phyloP scores from a whole-genome alignment of 2,113 vertebrate species.

The Gallinago media region DNA sequence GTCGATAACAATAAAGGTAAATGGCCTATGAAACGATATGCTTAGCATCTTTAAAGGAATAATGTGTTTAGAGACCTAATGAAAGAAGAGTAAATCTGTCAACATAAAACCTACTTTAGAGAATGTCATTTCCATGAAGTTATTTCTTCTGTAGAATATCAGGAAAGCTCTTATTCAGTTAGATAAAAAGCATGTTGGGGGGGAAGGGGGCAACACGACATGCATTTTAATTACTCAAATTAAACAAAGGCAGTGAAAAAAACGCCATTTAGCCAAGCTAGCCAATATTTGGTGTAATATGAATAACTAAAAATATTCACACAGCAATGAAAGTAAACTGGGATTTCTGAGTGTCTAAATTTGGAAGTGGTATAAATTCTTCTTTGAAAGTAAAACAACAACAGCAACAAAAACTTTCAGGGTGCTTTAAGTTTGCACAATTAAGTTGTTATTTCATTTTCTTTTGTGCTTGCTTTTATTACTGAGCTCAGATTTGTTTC shows the following conservation, averaged over 20 bases:
- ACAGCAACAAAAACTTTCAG: not conserved
- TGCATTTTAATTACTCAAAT: slow-evolving; percentile 37
- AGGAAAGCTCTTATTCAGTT: not conserved
- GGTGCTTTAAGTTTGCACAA: not conserved
- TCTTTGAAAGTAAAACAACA: not conserved
- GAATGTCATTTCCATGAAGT: slow-evolving; percentile 10
- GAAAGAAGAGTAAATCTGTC: slow-evolving; percentile 40
- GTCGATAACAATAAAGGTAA: slow-evolving; percentile 61
- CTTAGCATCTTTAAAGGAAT: slow-evolving; percentile 34
- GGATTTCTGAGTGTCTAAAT: not conserved
- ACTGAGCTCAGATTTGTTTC: not conserved
- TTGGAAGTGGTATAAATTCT: not conserved
- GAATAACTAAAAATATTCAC: not conserved
- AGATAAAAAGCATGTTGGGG: slow-evolving; percentile 15
- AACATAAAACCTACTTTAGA: slow-evolving; percentile 2
- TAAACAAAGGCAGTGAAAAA: not conserved
- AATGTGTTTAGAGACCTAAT: slow-evolving; percentile 38
- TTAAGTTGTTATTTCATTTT: slow-evolving; percentile 12
- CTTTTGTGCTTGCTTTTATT: slow-evolving; percentile 3
- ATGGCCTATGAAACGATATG: slow-evolving; percentile 18
- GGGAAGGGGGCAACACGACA: not conserved
- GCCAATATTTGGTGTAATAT: not conserved
- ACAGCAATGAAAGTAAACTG: not conserved
- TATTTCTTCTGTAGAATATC: not conserved
- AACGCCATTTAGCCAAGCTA: not conserved